These are phyloP conservation scores for Rana temporaria DNA, from an alignment of 2,113 vertebrate species.

Conservation along the genomic window DNA sequence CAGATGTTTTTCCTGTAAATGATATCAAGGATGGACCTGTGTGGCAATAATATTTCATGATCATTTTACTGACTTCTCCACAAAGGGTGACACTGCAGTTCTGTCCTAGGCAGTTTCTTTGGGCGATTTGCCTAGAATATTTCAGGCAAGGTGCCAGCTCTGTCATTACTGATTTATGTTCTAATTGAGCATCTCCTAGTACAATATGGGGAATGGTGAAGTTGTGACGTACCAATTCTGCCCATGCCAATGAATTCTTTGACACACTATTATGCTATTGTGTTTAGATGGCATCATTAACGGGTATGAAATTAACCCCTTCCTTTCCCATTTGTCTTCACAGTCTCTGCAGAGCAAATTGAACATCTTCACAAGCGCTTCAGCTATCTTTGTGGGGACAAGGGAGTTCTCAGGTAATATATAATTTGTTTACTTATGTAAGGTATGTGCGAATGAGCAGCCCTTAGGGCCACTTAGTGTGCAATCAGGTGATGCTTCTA, in stretches of 20 bases:
- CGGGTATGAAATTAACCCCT: background rate
- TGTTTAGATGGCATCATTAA: background rate
- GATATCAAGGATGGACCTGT: background rate
- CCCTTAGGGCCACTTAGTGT: too few relatives aligned
- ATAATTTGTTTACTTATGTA: background rate
- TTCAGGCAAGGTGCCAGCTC: background rate
- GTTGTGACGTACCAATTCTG: background rate
- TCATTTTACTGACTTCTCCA: too few relatives aligned
- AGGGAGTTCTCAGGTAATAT: conserved; percentile 83
- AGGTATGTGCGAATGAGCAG: too few relatives aligned
- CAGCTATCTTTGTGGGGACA: conserved; percentile 81
- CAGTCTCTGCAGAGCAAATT: conserved; percentile 90
- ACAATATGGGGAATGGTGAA: background rate
- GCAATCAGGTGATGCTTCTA: too few relatives aligned
- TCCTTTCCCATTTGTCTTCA: background rate
- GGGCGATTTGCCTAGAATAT: conserved; percentile 13
- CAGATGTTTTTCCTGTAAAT: background rate
- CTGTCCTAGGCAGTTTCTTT: conserved; percentile 6
- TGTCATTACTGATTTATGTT: conserved; percentile 22
- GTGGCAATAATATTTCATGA: too few relatives aligned
- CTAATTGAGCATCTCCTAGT: background rate
- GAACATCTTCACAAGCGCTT: conserved; percentile 85
- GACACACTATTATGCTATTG: background rate
- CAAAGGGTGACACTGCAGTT: background rate
- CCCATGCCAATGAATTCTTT: background rate